phyloP scores from a whole-genome alignment of 1,140 invertebrate genomes.

The Musca domestica region DNA sequence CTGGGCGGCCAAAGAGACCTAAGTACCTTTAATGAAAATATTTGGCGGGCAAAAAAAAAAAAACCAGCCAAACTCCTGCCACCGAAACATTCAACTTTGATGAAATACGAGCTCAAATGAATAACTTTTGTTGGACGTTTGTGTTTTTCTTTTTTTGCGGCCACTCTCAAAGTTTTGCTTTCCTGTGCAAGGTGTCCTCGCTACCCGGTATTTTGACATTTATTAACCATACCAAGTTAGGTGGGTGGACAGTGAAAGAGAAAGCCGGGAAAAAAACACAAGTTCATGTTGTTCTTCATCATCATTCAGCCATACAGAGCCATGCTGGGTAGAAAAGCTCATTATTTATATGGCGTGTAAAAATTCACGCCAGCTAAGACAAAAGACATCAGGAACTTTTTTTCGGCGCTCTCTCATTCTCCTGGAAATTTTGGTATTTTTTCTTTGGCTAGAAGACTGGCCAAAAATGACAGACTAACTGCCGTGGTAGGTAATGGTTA shows the following conservation, averaged over 20 bases:
- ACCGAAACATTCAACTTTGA: neutral
- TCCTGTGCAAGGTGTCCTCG: slow-evolving; percentile 4
- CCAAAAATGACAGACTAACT: too few relatives aligned
- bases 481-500: neutral
- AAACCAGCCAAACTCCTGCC: too few relatives aligned
- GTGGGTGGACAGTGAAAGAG: too few relatives aligned
- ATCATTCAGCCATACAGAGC: too few relatives aligned
- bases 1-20: neutral
- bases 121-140: too few relatives aligned
- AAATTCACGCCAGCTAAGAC: slow-evolving; percentile 18
- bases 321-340: slow-evolving; percentile 11
- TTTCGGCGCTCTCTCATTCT: neutral
- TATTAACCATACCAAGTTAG: slow-evolving; percentile 16
- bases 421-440: too few relatives aligned
- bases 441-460: too few relatives aligned
- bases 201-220: slow-evolving; percentile 22
- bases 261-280: neutral
- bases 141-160: too few relatives aligned
- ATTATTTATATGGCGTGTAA: slow-evolving; percentile 23
- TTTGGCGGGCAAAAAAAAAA: neutral
- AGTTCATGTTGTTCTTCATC: neutral
- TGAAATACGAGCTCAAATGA: slow-evolving; percentile 15
- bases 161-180: neutral
- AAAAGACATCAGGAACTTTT: slow-evolving; percentile 9
- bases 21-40: slow-evolving; percentile 7